These are phyloP conservation scores for Yasuhikotakia modesta DNA, from an alignment of 2,797 vertebrate genomes.

Conservation along the genomic window DNA sequence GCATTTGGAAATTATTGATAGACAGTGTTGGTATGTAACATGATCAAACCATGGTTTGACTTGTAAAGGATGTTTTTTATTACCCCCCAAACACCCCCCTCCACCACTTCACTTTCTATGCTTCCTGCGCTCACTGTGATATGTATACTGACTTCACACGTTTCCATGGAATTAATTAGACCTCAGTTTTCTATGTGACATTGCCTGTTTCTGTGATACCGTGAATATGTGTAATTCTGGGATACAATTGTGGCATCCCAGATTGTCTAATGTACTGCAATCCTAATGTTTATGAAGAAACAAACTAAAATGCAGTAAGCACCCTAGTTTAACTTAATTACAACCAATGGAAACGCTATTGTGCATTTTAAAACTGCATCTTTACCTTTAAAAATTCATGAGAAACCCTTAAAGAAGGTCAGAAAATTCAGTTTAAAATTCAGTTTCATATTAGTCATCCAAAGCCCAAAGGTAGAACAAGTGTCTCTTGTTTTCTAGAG, in stretches of 20 bases:
- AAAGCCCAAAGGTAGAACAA: neutral
- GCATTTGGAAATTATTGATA: too few species aligned
- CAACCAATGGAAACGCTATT: neutral
- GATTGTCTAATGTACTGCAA: neutral
- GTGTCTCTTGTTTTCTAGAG: neutral
- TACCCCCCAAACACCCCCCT: too few species aligned
- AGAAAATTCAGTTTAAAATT: constrained; percentile 2
- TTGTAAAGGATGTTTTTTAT: too few species aligned
- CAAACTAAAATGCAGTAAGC: neutral
- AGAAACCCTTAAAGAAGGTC: neutral
- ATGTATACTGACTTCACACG: neutral
- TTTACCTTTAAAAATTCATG: neutral
- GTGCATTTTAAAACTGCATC: neutral
- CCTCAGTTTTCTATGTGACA: neutral
- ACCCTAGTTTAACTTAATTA: constrained; percentile 3
- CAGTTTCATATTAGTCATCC: neutral
- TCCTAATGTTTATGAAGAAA: neutral
- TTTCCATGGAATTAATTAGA: constrained; percentile 7
- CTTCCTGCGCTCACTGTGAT: neutral
- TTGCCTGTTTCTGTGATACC: neutral
- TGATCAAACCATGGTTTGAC: too few species aligned
- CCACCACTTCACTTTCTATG: neutral
- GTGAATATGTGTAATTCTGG: neutral
- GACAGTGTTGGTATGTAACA: too few species aligned
- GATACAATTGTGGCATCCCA: neutral